Percentiles rank a stretch among this genome's conserved stretches.
phyloP scores from a whole-genome alignment of 1,140 invertebrate species.

The Eupeodes corollae region DNA sequence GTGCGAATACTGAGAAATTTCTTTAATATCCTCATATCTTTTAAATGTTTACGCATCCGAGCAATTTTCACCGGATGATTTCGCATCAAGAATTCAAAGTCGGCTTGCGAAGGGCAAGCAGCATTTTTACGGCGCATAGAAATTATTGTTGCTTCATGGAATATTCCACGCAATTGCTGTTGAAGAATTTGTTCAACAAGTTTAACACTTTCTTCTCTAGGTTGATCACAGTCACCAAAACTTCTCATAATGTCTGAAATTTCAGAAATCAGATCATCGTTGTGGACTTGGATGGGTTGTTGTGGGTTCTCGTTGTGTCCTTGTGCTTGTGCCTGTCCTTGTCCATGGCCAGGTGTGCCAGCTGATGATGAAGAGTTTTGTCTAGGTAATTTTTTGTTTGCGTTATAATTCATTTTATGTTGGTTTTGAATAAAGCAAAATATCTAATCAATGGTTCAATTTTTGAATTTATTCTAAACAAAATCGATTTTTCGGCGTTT shows the following conservation, averaged over 20 bases:
- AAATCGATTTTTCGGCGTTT: too few relatives aligned
- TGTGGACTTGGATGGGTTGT: too few relatives aligned
- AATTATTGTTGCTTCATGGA: constrained; percentile 31
- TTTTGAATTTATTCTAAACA: too few relatives aligned
- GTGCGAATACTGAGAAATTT: constrained; percentile 27
- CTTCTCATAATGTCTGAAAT: constrained; percentile 36
- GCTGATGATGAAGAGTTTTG: too few relatives aligned
- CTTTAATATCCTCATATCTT: constrained; percentile 31
- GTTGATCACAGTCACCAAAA: constrained; percentile 31
- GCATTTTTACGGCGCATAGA: constrained; percentile 31
- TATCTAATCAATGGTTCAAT: too few relatives aligned
- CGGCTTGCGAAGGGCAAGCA: constrained; percentile 28
- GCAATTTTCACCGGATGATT: constrained; percentile 32
- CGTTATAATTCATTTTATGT: too few relatives aligned
- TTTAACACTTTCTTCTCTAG: constrained; percentile 24
- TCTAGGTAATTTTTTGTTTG: too few relatives aligned
- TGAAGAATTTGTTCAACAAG: constrained; percentile 34
- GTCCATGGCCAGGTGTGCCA: too few relatives aligned
- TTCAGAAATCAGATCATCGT: constrained; percentile 17
- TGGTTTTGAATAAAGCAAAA: too few relatives aligned
- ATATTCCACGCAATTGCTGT: constrained; percentile 32
- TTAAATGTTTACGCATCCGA: constrained; percentile 33
- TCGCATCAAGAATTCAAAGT: constrained; percentile 36
- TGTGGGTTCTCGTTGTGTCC: too few relatives aligned
- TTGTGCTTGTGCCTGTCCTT: too few relatives aligned